These are phyloP conservation scores for Drosophila subobscura DNA, from an alignment of 1,140 invertebrate species.

Conservation along the genomic window DNA sequence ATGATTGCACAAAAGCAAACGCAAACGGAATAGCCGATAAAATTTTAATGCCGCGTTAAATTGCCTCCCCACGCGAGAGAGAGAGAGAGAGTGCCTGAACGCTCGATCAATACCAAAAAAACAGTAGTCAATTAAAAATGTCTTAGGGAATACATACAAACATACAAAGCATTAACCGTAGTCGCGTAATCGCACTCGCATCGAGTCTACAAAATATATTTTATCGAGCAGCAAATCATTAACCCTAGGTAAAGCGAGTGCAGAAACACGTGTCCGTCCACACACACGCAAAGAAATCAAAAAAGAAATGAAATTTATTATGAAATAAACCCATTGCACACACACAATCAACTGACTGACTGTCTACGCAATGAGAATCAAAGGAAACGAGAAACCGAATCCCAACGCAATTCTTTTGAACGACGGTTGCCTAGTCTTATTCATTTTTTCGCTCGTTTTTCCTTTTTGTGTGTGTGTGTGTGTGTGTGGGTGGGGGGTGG, in stretches of 20 bases:
- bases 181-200: no score
- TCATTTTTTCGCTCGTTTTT: slow-evolving; percentile 31
- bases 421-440: slow-evolving; percentile 17
- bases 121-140: slow-evolving; percentile 67
- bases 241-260: no score
- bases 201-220: no score
- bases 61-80: slow-evolving; percentile 32
- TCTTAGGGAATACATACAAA: slow-evolving; percentile 53
- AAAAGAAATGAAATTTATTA: slow-evolving; percentile 43
- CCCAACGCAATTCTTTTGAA: slow-evolving; percentile 33
- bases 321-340: slow-evolving; percentile 54
- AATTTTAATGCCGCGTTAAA: slow-evolving; percentile 73
- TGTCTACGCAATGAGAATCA: slow-evolving; percentile 60
- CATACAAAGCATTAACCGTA: background rate
- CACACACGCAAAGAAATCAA: background rate
- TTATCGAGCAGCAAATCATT: no score
- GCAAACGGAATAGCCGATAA: slow-evolving; percentile 63
- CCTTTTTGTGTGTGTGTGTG: slow-evolving; percentile 5
- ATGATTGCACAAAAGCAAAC: slow-evolving; percentile 62
- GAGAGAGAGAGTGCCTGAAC: background rate
- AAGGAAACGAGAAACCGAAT: slow-evolving; percentile 27
- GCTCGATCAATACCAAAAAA: slow-evolving; percentile 62
- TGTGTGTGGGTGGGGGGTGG: no score
- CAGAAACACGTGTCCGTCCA: slow-evolving; percentile 23
- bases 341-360: slow-evolving; percentile 52